A percentile compares a stretch with the other conserved stretches of the same genome.
Evolutionary conservation across 2,888 invertebrate species (phyloP).

Genomic region (Terebella lapidaria): DNA sequence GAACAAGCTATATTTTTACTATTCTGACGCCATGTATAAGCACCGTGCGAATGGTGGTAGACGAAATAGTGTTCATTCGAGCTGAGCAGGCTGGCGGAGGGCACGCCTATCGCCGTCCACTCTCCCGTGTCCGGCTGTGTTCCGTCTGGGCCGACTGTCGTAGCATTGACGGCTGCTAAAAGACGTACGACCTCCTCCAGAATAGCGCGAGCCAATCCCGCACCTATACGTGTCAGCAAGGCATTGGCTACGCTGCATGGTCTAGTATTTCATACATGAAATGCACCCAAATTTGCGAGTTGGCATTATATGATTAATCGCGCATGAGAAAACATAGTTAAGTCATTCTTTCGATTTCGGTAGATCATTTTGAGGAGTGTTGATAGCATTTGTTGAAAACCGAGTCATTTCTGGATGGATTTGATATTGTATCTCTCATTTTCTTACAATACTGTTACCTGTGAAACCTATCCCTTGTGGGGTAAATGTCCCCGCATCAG

Average conservation of each 20-base stretch:
- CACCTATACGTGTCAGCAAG: neutral
- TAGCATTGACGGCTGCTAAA: neutral
- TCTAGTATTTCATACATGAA: too few relatives aligned
- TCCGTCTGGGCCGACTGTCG: neutral
- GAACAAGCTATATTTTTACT: too few relatives aligned
- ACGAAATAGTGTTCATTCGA: neutral
- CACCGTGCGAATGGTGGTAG: slow-evolving; percentile 2
- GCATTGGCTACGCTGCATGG: too few relatives aligned
- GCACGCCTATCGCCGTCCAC: neutral
- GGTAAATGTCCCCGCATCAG: slow-evolving; percentile 76
- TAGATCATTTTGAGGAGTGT: too few relatives aligned
- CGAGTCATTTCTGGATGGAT: too few relatives aligned
- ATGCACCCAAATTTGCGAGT: too few relatives aligned
- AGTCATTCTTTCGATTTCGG: too few relatives aligned
- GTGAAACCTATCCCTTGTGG: slow-evolving; percentile 67
- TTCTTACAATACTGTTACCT: slow-evolving; percentile 53
- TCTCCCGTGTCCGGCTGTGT: neutral
- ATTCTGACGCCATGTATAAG: too few relatives aligned
- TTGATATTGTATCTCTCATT: too few relatives aligned
- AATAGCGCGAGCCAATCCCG: neutral
- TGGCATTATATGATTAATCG: too few relatives aligned
- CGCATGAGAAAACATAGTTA: too few relatives aligned
- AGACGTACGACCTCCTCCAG: neutral
- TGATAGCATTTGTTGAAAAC: too few relatives aligned
- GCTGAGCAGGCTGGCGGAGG: neutral